A percentile compares a stretch with the other conserved stretches of the same genome.
These are phyloP conservation scores for Parochlus steinenii DNA, from an alignment of 2,888 invertebrate genomes.

Conservation along the genomic window DNA sequence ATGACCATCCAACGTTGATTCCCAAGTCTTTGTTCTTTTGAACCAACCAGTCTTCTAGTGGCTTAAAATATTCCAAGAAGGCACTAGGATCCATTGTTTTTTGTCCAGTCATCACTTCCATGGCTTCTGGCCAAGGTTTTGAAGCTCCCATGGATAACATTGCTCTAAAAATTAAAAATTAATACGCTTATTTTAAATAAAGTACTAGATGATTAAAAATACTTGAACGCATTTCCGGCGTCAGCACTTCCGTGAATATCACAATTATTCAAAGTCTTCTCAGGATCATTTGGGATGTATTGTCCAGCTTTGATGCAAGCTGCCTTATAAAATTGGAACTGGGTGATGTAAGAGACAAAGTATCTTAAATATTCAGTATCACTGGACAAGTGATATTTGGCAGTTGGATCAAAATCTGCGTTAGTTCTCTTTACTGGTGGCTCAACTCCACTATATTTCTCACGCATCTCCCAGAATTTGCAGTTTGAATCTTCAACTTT, in stretches of 20 bases:
- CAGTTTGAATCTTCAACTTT: conserved; percentile 43
- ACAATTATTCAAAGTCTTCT: conserved; percentile 61
- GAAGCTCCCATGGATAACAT: conserved; percentile 59
- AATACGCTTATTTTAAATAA: too few relatives aligned
- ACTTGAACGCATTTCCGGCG: conserved; percentile 58
- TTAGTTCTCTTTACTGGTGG: conserved; percentile 47
- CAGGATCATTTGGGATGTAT: conserved; percentile 48
- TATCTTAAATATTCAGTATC: conserved; percentile 37
- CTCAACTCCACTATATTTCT: conserved; percentile 45
- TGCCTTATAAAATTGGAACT: conserved; percentile 62
- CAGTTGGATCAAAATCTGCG: conserved; percentile 56
- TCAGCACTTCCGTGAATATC: conserved; percentile 66
- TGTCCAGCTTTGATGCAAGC: conserved; percentile 62
- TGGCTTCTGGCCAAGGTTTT: conserved; percentile 68
- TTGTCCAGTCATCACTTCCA: conserved; percentile 64
- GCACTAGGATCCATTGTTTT: conserved; percentile 58
- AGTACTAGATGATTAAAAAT: too few relatives aligned
- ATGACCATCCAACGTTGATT: conserved; percentile 48
- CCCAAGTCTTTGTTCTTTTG: conserved; percentile 53
- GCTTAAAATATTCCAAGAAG: conserved; percentile 64
- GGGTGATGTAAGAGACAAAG: conserved; percentile 61
- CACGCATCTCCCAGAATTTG: conserved; percentile 48
- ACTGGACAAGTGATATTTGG: conserved; percentile 57
- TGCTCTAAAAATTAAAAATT: conserved; percentile 30
- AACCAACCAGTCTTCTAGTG: conserved; percentile 56